These are phyloP conservation scores for Pogonocherus hispidulus DNA, from an alignment of 2,888 invertebrate species.

Conservation along the genomic window DNA sequence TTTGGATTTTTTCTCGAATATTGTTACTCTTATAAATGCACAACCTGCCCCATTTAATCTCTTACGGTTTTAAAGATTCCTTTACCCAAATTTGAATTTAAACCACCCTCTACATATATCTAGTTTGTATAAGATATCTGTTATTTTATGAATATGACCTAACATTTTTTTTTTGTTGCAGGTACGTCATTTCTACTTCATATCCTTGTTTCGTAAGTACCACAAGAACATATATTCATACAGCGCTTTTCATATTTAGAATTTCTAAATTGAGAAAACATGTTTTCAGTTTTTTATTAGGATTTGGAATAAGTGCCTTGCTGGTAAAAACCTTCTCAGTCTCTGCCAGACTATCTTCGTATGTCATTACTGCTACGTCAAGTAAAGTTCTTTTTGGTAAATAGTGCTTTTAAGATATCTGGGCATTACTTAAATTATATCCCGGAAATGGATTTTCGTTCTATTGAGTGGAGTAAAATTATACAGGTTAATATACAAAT, in stretches of 20 bases:
- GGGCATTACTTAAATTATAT: too few relatives aligned
- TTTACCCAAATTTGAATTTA: too few relatives aligned
- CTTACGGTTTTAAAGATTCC: too few relatives aligned
- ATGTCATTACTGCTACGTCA: neutral
- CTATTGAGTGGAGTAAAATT: too few relatives aligned
- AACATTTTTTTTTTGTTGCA: conserved; percentile 1
- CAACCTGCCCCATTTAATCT: too few relatives aligned
- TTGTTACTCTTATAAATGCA: too few relatives aligned
- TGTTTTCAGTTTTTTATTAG: conserved; percentile 6
- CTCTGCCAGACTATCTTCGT: neutral
- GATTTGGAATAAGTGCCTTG: neutral
- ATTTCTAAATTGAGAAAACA: conserved; percentile 8
- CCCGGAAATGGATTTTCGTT: too few relatives aligned
- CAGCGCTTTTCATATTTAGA: neutral
- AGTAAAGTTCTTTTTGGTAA: neutral
- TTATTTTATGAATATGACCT: too few relatives aligned
- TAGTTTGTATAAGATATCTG: too few relatives aligned
- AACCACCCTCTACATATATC: too few relatives aligned
- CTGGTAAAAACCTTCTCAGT: conserved; percentile 13
- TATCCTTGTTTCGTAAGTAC: neutral
- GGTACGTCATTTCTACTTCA: neutral
- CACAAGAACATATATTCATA: neutral
- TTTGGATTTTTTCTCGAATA: too few relatives aligned
- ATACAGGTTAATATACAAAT: too few relatives aligned
- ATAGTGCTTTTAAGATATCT: neutral